Evolutionary conservation across 2,888 invertebrate species (phyloP).

Genomic region (Macrosoma leucophasiata): DNA sequence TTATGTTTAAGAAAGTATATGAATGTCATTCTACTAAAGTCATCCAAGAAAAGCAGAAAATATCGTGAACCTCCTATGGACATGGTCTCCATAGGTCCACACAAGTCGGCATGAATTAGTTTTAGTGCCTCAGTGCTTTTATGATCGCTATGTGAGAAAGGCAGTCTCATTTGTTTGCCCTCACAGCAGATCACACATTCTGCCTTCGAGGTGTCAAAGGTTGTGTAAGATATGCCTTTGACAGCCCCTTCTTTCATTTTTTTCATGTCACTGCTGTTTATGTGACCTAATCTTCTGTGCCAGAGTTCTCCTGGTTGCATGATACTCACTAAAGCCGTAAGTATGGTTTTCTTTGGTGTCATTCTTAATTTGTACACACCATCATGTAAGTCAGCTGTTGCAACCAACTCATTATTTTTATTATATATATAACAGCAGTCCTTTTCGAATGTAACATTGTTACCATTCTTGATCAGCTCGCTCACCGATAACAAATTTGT

Average conservation of each 20-base stretch:
- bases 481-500: constrained; percentile 17
- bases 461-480: constrained; percentile 16
- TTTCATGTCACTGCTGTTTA: constrained; percentile 17
- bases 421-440: constrained; percentile 9
- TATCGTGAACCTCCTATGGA: too few relatives aligned
- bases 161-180: constrained; percentile 2
- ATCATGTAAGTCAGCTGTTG: too few relatives aligned
- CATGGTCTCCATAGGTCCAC: too few relatives aligned
- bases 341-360: too few relatives aligned
- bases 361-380: too few relatives aligned
- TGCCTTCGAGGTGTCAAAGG: background rate
- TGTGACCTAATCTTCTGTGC: constrained; percentile 24
- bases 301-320: constrained; percentile 15
- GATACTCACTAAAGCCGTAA: too few relatives aligned
- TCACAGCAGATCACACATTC: constrained; percentile 7
- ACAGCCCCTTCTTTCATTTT: constrained; percentile 21
- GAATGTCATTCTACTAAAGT: too few relatives aligned
- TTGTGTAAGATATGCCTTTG: too few relatives aligned
- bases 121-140: constrained; percentile 11
- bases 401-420: background rate
- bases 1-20: too few relatives aligned
- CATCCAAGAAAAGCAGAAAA: too few relatives aligned
- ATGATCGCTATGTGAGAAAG: constrained; percentile 11
- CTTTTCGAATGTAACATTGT: constrained; percentile 11
- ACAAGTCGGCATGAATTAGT: constrained; percentile 11